Conservation (phyloP, 2,888 invertebrate genomes). For the Piscicola geometra region DNA sequence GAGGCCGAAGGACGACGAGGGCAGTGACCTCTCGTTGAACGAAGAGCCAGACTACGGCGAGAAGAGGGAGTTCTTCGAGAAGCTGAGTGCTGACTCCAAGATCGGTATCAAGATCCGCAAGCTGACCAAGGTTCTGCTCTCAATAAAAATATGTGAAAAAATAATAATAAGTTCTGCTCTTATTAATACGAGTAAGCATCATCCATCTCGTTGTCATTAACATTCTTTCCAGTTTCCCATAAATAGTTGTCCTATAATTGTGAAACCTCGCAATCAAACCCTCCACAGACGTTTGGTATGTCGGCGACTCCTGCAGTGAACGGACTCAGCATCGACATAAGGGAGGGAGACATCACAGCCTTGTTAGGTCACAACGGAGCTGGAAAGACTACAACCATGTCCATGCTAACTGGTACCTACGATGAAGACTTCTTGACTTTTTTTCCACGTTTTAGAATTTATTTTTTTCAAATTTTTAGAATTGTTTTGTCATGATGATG, state of each 20-base stretch:
- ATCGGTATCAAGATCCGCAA: constrained; percentile 34
- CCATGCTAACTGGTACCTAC: constrained; percentile 74
- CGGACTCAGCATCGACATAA: constrained; percentile 67
- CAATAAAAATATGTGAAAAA: no score
- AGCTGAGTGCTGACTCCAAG: not conserved
- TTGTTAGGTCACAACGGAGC: constrained; percentile 78
- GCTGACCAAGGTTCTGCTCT: constrained; percentile 35
- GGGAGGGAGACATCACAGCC: constrained; percentile 56
- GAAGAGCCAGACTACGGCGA: constrained; percentile 18
- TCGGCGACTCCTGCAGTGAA: constrained; percentile 61
- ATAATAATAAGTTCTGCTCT: no score
- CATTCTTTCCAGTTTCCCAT: no score
- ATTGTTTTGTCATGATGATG: no score
- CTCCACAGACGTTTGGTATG: not conserved
- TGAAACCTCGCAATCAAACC: no score
- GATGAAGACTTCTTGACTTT: no score
- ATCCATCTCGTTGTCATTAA: no score
- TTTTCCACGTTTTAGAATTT: no score
- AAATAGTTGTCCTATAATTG: no score
- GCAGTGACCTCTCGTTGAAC: not conserved
- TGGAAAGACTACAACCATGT: constrained; percentile 84
- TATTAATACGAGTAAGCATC: no score
- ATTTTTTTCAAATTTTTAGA: not conserved
- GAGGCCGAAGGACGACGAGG: not conserved
- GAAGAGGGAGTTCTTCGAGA: constrained; percentile 24